Evolutionary conservation across 1,140 invertebrate species (phyloP), one percentile per base, ranked within the genome.

Genomic region (Onthophagus taurus): DNA sequence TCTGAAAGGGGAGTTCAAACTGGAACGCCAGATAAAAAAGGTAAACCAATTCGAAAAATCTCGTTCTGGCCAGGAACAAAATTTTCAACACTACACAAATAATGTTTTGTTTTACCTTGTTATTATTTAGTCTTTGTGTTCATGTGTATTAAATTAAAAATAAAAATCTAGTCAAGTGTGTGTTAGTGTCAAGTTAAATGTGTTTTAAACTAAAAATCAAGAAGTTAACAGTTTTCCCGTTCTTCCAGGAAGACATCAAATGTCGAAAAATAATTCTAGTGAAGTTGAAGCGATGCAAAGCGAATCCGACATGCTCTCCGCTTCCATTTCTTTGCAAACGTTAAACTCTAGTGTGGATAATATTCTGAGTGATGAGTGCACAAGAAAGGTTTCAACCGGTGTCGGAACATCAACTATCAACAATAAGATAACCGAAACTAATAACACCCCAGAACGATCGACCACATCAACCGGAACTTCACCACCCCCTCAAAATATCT

Each of bases 401-500:
- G n/a, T 11, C 13, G 13, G 9, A 8, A 13, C 6, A 6, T 6
- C 13, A 13, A 26, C 21, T 41, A 24, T 26, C 29, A n/a, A n/a
- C n/a, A 12, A 59, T 54, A 31, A 58, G 58, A 39, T 57, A 59
- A 51, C 65, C n/a, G n/a, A n/a, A n/a, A n/a, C n/a, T n/a, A n/a
- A n/a, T n/a, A n/a, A n/a, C n/a, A 7, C 24, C 6, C n/a, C 24
- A 13, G 21, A 6, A 7, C 11, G n/a, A 9, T 18, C 16, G 1
- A 43, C 4, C 36, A 51, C 58, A 14, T 76, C 76, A 24, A 83
- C 75, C 26, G 85, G 84, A 45, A 89, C 86, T 14, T 89, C 86
- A 13, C 86, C 86, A 37, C 83, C 85, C 24, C 86, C 86, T 5
- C 86, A 89, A 66, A 85, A 72, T 60, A 86, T 86, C 53, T 85